Conservation (phyloP, 2,113 vertebrate genomes). For the Trachemys scripta region DNA sequence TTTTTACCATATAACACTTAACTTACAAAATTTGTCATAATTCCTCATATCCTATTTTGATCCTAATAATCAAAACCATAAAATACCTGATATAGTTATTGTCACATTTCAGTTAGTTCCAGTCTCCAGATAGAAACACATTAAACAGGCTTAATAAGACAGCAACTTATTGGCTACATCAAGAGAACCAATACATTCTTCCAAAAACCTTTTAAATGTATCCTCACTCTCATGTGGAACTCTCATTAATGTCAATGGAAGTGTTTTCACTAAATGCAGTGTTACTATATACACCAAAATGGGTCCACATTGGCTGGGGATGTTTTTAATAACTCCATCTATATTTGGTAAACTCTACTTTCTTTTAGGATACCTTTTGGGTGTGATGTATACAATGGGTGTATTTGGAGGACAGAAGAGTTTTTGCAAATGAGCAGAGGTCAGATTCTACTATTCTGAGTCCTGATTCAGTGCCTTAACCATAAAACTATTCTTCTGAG, state of each 20-base stretch:
- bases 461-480: background rate
- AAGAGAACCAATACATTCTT: constrained; percentile 33
- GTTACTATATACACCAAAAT: background rate
- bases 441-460: background rate
- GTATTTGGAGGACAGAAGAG: background rate
- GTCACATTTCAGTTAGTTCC: constrained; percentile 7
- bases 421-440: background rate
- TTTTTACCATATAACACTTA: background rate
- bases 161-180: constrained; percentile 33
- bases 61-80: background rate
- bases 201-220: constrained; percentile 50
- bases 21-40: background rate
- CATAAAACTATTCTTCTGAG: background rate
- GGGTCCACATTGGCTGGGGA: background rate
- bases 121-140: background rate
- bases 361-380: background rate
- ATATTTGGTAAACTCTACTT: background rate
- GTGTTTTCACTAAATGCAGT: background rate
- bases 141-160: constrained; percentile 21
- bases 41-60: background rate
- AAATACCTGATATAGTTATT: background rate
- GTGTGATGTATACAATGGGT: background rate
- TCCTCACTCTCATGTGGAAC: background rate
- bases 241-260: background rate
- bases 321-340: background rate